phyloP scores from a whole-genome alignment of 1,140 invertebrate species.

The Campoletis sonorensis region DNA sequence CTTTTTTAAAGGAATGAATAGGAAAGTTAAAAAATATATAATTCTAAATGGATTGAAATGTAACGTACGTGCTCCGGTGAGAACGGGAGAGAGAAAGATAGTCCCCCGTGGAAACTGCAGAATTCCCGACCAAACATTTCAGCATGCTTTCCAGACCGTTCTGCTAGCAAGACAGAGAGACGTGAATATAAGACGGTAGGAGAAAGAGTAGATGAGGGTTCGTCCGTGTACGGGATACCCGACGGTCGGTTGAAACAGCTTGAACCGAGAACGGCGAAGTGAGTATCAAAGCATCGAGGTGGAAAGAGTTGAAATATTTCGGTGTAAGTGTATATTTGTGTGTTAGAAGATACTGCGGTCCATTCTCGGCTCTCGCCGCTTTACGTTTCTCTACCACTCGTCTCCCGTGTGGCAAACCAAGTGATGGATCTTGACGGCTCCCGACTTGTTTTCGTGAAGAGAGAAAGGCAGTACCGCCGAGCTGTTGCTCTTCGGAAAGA shows the following conservation, averaged over 20 bases:
- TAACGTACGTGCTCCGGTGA: no score
- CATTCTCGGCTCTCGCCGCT: constrained; percentile 30
- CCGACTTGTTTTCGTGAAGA: constrained; percentile 51
- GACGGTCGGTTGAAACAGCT: constrained; percentile 11
- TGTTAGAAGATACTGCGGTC: background rate
- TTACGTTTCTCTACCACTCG: constrained; percentile 13
- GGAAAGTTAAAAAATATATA: no score
- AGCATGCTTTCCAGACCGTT: constrained; percentile 1
- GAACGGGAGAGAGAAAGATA: background rate
- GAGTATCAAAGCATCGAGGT: constrained; percentile 34
- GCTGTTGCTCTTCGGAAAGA: constrained; percentile 38
- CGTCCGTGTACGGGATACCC: constrained; percentile 31
- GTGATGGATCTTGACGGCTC: constrained; percentile 56
- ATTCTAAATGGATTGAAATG: no score
- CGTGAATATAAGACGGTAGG: background rate
- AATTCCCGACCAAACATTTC: constrained; percentile 26
- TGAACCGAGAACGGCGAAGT: background rate
- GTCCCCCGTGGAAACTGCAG: background rate
- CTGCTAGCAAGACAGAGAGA: constrained; percentile 8
- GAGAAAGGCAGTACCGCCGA: constrained; percentile 25
- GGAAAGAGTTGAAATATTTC: constrained; percentile 35
- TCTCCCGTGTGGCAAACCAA: constrained; percentile 45
- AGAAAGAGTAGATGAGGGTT: constrained; percentile 1
- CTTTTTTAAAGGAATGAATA: no score
- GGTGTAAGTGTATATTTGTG: background rate